Evolutionary conservation across 2,113 vertebrate species (phyloP).

Genomic region (Hippoglossus stenolepis): DNA sequence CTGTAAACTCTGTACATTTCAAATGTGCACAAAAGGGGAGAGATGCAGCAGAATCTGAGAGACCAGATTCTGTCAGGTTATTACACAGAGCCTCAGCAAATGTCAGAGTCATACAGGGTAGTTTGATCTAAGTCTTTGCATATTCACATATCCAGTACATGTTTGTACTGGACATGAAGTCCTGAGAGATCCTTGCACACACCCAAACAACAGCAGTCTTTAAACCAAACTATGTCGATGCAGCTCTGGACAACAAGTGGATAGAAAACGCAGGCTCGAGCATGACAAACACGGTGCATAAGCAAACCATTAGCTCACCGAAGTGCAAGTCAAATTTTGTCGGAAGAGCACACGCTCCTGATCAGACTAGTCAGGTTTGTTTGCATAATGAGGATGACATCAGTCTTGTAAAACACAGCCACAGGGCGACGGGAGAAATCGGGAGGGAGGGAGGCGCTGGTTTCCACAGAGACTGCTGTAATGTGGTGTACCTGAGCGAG

Average conservation of each 20-base stretch:
- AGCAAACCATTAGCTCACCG: slow-evolving; percentile 45
- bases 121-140: slow-evolving; percentile 8
- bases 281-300: slow-evolving; percentile 34
- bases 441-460: slow-evolving; percentile 30
- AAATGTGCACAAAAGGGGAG: slow-evolving; percentile 21
- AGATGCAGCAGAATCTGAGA: slow-evolving; percentile 21
- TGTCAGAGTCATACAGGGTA: neutral
- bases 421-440: slow-evolving; percentile 25
- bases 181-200: slow-evolving; percentile 1
- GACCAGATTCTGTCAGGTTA: slow-evolving; percentile 31
- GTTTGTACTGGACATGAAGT: neutral
- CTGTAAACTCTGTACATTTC: slow-evolving; percentile 44
- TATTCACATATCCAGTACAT: neutral
- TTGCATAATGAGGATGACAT: slow-evolving; percentile 70
- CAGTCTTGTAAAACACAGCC: slow-evolving; percentile 59
- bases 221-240: neutral
- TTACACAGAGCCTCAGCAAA: slow-evolving; percentile 24
- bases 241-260: slow-evolving; percentile 28
- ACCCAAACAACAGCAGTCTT: neutral
- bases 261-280: slow-evolving; percentile 12
- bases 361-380: slow-evolving; percentile 54
- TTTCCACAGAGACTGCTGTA: slow-evolving; percentile 55
- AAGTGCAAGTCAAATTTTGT: slow-evolving; percentile 45
- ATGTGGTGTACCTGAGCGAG: slow-evolving; percentile 41
- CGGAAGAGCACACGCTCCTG: slow-evolving; percentile 30